Percentiles rank a stretch among this genome's conserved stretches.
Evolutionary conservation across 2,888 invertebrate species (phyloP).

Genomic region (Mechanitis messenoides): DNA sequence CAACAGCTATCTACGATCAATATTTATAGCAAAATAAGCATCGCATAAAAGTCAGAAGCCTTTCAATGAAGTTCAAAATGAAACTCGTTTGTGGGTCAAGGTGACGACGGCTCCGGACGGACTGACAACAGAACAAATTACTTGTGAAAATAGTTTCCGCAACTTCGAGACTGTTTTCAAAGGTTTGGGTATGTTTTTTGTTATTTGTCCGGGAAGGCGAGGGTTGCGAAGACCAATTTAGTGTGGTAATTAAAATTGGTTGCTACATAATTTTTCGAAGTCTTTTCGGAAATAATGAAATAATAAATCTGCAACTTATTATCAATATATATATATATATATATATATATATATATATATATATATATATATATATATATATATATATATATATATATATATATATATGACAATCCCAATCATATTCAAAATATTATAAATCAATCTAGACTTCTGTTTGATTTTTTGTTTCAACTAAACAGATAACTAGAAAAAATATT

Average conservation of each 20-base stretch:
- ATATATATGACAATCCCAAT: no score
- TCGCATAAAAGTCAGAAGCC: background rate
- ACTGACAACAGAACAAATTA: conserved; percentile 38
- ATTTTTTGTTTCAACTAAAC: no score
- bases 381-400: no score
- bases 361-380: no score
- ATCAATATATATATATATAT: no score
- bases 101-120: conserved; percentile 39
- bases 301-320: no score
- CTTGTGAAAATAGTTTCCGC: conserved; percentile 34
- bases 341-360: no score
- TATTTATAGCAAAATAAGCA: background rate
- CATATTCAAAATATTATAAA: no score
- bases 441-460: no score
- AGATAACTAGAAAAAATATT: no score
- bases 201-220: background rate
- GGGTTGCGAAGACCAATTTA: background rate
- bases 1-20: background rate
- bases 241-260: background rate
- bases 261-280: no score
- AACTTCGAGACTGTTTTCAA: conserved; percentile 12
- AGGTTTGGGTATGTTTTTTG: conserved; percentile 16
- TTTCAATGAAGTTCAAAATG: conserved; percentile 30
- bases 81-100: conserved; percentile 48
- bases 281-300: no score